A percentile compares a stretch with the other conserved stretches of the same genome.
These are phyloP conservation scores for Mimas tiliae DNA, from an alignment of 2,888 invertebrate species.

Conservation along the genomic window DNA sequence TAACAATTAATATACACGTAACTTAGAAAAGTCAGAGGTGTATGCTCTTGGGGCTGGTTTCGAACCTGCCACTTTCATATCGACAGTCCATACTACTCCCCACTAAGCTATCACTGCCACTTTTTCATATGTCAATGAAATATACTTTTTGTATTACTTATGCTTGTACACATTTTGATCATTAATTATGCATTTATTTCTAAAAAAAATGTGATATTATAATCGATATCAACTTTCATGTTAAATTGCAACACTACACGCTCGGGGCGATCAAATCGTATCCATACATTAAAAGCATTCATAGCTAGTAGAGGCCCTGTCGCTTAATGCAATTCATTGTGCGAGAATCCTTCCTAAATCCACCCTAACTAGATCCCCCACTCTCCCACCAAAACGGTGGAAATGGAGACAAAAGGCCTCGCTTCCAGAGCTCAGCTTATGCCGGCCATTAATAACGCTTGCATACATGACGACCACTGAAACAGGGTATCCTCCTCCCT, in stretches of 20 bases:
- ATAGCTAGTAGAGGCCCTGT: slow-evolving; percentile 71
- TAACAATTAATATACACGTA: no score
- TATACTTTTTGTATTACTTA: no score
- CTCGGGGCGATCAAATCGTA: slow-evolving; percentile 73
- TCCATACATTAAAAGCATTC: slow-evolving; percentile 77
- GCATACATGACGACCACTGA: slow-evolving; percentile 58
- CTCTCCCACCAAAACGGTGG: slow-evolving; percentile 38
- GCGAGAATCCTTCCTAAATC: slow-evolving; percentile 66
- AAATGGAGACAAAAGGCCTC: slow-evolving; percentile 39
- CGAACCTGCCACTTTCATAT: no score
- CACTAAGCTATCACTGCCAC: no score
- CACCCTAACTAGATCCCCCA: slow-evolving; percentile 47
- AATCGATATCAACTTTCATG: not conserved
- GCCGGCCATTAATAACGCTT: slow-evolving; percentile 51
- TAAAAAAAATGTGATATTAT: slow-evolving; percentile 10
- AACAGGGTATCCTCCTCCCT: slow-evolving; percentile 44
- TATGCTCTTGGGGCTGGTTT: no score
- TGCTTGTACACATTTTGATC: no score
- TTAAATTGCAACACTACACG: slow-evolving; percentile 54
- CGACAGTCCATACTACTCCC: no score
- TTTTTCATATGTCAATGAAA: no score
- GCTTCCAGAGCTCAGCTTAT: slow-evolving; percentile 45
- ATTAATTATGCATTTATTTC: not conserved
- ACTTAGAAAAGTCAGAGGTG: no score
- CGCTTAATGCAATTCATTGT: slow-evolving; percentile 82